Percentiles rank a stretch among this genome's conserved stretches.
Conservation (phyloP, 2,113 vertebrate genomes). For the Puntigrus tetrazona region DNA sequence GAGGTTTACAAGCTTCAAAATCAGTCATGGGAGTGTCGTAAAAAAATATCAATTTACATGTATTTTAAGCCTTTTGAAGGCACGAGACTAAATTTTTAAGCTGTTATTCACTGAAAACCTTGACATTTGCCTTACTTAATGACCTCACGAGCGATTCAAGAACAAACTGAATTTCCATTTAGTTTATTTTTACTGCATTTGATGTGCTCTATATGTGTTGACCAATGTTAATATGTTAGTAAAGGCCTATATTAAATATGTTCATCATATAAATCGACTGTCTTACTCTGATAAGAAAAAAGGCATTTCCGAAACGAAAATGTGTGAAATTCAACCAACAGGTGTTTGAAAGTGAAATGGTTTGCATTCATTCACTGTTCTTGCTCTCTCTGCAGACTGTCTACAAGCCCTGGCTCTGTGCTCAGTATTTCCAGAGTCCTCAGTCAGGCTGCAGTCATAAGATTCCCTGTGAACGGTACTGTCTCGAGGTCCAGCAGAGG, state of each 20-base stretch:
- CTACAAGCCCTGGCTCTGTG: slow-evolving; percentile 99
- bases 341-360: not conserved
- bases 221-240: too few relatives aligned
- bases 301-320: not conserved
- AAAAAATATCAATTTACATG: not conserved
- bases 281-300: not conserved
- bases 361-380: not conserved
- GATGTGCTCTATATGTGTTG: too few relatives aligned
- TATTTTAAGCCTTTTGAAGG: not conserved
- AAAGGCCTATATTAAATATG: too few relatives aligned
- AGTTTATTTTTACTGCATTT: too few relatives aligned
- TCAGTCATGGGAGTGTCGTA: not conserved
- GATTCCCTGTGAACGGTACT: slow-evolving; percentile 98
- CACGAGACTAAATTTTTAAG: not conserved
- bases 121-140: not conserved
- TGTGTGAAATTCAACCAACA: not conserved
- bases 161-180: too few relatives aligned
- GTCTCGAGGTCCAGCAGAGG: slow-evolving; percentile 96
- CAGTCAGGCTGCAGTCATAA: slow-evolving; percentile 95
- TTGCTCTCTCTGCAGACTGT: slow-evolving; percentile 79
- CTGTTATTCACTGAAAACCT: not conserved
- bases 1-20: not conserved
- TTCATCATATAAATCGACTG: too few relatives aligned
- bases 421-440: slow-evolving; percentile 97
- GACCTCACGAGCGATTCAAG: not conserved